These are phyloP conservation scores for Strigamia transsilvanica DNA, from an alignment of 2,888 invertebrate species.

Conservation along the genomic window DNA sequence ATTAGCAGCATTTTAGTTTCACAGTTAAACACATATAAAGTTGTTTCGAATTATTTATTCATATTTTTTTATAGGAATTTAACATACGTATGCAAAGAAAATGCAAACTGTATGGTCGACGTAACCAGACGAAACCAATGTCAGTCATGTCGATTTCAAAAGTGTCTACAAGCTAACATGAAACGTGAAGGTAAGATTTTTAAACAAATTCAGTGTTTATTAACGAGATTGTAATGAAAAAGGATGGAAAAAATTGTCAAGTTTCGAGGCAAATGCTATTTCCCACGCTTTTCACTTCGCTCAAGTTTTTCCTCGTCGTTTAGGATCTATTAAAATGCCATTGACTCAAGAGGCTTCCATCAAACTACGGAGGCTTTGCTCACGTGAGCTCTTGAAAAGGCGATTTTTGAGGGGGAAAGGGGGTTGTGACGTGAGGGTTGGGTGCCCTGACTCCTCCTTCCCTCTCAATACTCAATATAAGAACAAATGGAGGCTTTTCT, in stretches of 20 bases:
- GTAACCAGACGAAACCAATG: constrained; percentile 93
- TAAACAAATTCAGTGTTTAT: neutral
- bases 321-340: constrained; percentile 31
- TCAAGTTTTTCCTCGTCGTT: constrained; percentile 33
- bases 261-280: neutral
- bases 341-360: constrained; percentile 35
- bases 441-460: neutral
- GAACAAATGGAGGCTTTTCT: constrained; percentile 34
- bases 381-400: constrained; percentile 13
- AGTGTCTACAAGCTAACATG: constrained; percentile 91
- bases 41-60: too few species aligned
- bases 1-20: constrained; percentile 52
- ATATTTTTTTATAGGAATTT: constrained; percentile 73
- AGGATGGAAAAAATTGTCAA: neutral
- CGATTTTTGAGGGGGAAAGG: neutral
- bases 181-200: constrained; percentile 82
- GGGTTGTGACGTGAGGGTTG: neutral
- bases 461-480: constrained; percentile 12
- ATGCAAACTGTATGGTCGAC: constrained; percentile 85
- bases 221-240: neutral
- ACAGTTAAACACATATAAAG: neutral
- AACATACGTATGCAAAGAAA: constrained; percentile 92
- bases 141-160: constrained; percentile 90
- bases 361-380: constrained; percentile 38
- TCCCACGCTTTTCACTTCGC: constrained; percentile 22